phyloP scores from a whole-genome alignment of 2,113 vertebrate genomes.

The Acrocephalus arundinaceus region DNA sequence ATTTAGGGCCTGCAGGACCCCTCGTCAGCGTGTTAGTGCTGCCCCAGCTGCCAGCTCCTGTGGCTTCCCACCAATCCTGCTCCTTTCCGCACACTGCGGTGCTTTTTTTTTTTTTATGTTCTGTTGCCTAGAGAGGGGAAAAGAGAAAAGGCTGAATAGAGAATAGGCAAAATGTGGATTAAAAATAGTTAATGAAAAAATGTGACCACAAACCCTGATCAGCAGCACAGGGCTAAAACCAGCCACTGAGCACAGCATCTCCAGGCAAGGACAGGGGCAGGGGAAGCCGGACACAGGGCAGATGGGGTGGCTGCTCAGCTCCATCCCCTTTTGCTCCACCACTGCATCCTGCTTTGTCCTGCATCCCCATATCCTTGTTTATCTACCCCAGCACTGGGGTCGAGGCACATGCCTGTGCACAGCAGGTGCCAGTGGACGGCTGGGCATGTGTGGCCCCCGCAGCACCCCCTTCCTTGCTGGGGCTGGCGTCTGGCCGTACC shows the following conservation, averaged over 20 bases:
- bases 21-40: neutral
- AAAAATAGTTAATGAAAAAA: conserved; percentile 63
- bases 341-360: neutral
- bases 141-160: neutral
- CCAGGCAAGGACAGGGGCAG: neutral
- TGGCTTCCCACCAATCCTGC: neutral
- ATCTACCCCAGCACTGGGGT: neutral
- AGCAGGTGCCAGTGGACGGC: accelerated
- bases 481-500: neutral
- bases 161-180: conserved; percentile 45
- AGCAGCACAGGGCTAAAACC: neutral
- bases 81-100: neutral
- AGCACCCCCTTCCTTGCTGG: neutral
- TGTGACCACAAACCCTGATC: conserved; percentile 19
- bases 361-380: accelerated
- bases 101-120: neutral
- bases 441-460: accelerated
- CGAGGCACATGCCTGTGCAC: neutral
- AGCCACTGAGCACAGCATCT: neutral
- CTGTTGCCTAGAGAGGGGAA: conserved; percentile 45
- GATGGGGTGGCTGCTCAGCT: neutral
- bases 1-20: neutral
- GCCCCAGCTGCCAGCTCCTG: neutral
- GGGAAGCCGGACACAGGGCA: accelerated
- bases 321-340: neutral